Evolutionary conservation across 92 coral and sea anemone species (phyloP).

Genomic region (Virgularia gustaviana): DNA sequence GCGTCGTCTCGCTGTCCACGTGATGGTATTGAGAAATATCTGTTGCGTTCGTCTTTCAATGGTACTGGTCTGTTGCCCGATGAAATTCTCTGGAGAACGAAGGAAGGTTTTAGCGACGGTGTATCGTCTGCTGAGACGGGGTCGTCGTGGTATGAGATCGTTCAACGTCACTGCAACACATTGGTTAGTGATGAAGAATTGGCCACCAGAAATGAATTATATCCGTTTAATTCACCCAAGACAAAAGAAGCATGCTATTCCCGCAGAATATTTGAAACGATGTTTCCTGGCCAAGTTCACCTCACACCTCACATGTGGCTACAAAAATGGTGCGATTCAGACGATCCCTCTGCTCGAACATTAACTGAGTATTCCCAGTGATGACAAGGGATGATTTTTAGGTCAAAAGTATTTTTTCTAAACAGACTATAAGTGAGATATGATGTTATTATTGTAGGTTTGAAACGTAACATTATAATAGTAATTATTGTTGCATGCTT

Average conservation of each 20-base stretch:
- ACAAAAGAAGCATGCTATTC: conserved; percentile 76
- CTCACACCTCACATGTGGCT: conserved; percentile 81
- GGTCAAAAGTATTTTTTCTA: conserved; percentile 32
- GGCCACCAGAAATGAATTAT: conserved; percentile 51
- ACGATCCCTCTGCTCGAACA: conserved; percentile 85
- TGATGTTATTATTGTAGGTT: too few relatives aligned
- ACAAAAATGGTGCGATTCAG: conserved; percentile 80
- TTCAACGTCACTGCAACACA: conserved; percentile 57
- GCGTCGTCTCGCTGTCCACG: conserved; percentile 68
- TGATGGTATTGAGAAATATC: conserved; percentile 77
- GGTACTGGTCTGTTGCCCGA: conserved; percentile 67
- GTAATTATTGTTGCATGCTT: too few relatives aligned
- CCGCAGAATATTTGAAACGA: conserved; percentile 70
- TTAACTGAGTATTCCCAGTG: conserved; percentile 76
- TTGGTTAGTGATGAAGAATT: conserved; percentile 72
- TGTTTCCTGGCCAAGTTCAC: conserved; percentile 59
- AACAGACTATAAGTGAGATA: too few relatives aligned
- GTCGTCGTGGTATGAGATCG: conserved; percentile 76
- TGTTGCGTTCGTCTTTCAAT: conserved; percentile 71
- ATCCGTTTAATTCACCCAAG: conserved; percentile 77
- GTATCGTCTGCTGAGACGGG: conserved; percentile 74
- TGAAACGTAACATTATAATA: too few relatives aligned
- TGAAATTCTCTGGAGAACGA: conserved; percentile 83
- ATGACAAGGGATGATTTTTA: too few relatives aligned
- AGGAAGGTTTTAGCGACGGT: conserved; percentile 85